phyloP scores from a whole-genome alignment of 1,140 invertebrate genomes.

The Drosophila sturtevanti region DNA sequence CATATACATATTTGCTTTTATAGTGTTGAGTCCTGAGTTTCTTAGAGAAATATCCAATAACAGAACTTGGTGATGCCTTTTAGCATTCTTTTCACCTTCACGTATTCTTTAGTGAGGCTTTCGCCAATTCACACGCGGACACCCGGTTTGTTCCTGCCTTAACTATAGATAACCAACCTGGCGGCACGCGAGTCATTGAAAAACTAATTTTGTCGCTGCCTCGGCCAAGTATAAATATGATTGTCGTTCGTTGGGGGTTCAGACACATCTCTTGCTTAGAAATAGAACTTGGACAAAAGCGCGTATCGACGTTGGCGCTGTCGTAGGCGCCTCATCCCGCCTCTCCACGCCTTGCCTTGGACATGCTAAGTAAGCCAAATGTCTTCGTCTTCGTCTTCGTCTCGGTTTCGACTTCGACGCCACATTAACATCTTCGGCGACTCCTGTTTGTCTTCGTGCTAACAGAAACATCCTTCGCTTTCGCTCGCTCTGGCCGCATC shows the following conservation, averaged over 20 bases:
- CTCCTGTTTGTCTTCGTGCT: conserved; percentile 19
- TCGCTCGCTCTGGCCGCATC: conserved; percentile 1
- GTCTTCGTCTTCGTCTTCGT: conserved; percentile 42
- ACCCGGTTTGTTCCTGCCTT: conserved; percentile 26
- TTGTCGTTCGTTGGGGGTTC: conserved; percentile 67
- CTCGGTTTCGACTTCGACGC: conserved; percentile 24
- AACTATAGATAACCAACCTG: conserved; percentile 69
- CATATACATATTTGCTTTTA: not conserved
- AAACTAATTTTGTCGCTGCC: conserved; percentile 78
- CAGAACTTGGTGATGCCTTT: not conserved
- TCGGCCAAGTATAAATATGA: conserved; percentile 80
- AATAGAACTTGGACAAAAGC: conserved; percentile 74
- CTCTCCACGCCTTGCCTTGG: conserved; percentile 18
- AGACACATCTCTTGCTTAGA: conserved; percentile 67
- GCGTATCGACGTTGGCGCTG: conserved; percentile 34
- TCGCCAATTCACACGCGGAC: conserved; percentile 12
- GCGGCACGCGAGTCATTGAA: conserved; percentile 73
- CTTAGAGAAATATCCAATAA: not conserved
- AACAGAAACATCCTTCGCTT: not conserved
- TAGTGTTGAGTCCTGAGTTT: not conserved
- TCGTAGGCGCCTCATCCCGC: not conserved
- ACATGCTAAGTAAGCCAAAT: conserved; percentile 69
- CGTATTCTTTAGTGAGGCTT: conserved; percentile 3
- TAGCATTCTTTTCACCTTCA: not conserved
- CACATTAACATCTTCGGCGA: conserved; percentile 10